These are phyloP conservation scores for Osmoderma eremita DNA, from an alignment of 2,888 invertebrate genomes.

Conservation along the genomic window DNA sequence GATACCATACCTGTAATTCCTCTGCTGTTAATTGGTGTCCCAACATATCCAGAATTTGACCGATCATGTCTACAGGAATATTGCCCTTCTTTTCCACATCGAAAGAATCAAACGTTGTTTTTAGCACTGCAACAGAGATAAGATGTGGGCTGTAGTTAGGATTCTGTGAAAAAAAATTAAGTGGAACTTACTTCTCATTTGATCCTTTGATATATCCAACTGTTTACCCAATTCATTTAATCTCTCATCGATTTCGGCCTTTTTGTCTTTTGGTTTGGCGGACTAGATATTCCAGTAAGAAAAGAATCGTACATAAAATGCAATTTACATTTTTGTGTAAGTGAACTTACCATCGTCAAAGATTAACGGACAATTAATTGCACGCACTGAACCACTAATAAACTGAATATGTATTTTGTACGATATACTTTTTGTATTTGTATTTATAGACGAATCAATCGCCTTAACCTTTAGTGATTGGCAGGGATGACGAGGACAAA, in stretches of 20 bases:
- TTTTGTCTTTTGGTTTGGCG: neutral
- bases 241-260: slow-evolving; percentile 21
- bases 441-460: slow-evolving; percentile 53
- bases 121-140: slow-evolving; percentile 72
- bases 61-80: slow-evolving; percentile 85
- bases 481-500: slow-evolving; percentile 24
- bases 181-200: slow-evolving; percentile 57
- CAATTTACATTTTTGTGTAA: no score
- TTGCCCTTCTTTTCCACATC: slow-evolving; percentile 87
- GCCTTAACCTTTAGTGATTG: slow-evolving; percentile 45
- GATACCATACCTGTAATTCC: slow-evolving; percentile 76
- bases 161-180: neutral
- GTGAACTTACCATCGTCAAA: slow-evolving; percentile 36
- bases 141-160: neutral
- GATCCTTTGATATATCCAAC: slow-evolving; percentile 55
- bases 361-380: neutral
- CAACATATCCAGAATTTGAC: slow-evolving; percentile 88
- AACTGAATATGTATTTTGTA: slow-evolving; percentile 25
- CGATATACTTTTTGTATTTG: slow-evolving; percentile 36
- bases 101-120: slow-evolving; percentile 91
- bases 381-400: slow-evolving; percentile 10
- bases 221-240: slow-evolving; percentile 26
- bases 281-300: neutral
- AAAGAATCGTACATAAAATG: neutral
- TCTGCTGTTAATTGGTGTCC: slow-evolving; percentile 86